Base-by-base conservation (phyloP, 1,140 invertebrate species). In the Tetranychus urticae region DNA sequence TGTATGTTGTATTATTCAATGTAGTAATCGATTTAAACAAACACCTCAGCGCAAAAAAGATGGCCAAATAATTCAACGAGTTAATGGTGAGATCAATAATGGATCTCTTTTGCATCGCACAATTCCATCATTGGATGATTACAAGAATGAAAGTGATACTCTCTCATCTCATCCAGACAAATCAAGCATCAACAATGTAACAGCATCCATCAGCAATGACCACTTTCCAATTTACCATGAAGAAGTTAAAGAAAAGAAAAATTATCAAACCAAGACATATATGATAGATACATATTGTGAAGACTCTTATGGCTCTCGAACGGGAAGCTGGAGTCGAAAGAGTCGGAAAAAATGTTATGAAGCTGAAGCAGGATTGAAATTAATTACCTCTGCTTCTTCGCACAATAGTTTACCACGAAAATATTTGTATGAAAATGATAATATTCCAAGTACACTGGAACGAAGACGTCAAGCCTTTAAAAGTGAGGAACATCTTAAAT, bases 1-100 rank as follows among this genome's bases (percentile, higher is more conserved):
- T 35, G 52, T 61, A 2, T 67, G 56, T 55, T 42, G 39, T 42
- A 42, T 31, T 60, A 42, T 61, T 5, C 6, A 36, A 4, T 61
- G 61, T 59, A 3, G 46, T 23, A 34, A 35, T 34, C 14, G 62
- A 33, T 56, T 3, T 64, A 55, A n/a, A 61, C 56, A 46, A 59
- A 57, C 12, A 39, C 46, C 13, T 54, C 58, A 46, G 45, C 12
- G 48, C 37, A 57, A 37, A 50, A 64, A 46, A 35, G 6, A 55
- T 48, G 31, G 7, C 7, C 5, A 14, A 34, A 36, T 31, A 23
- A 39, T 47, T 3, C 12, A 59, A 37, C 10, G 10, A 13, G 8
- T 37, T n/a, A 42, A 47, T 37, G 58, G 37, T 35, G 23, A 47
- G 7, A 34, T 35, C 6, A 42, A 42, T 42, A 42, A 42, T 42